Percentiles rank a stretch among this genome's conserved stretches.
Conservation (phyloP, 2,888 invertebrate species). For the Ophion ventricosus region DNA sequence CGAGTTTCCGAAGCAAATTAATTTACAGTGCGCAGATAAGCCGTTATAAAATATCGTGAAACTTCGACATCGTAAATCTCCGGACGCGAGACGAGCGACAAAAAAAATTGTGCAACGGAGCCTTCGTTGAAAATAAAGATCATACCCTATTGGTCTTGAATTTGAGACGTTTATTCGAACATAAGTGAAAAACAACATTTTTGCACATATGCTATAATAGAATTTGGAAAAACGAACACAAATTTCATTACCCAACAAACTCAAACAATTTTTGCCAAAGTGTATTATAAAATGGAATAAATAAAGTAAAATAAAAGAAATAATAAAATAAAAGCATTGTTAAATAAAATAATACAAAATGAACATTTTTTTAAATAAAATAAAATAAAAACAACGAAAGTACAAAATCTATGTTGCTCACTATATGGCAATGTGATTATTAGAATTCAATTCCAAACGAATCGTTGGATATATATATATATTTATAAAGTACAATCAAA, state of each 20-base stretch:
- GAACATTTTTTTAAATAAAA: too few species aligned
- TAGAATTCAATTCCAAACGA: too few species aligned
- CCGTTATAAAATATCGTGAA: not conserved
- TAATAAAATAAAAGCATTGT: not conserved
- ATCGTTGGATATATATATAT: not conserved
- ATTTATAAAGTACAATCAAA: constrained; percentile 41
- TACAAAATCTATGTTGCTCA: too few species aligned
- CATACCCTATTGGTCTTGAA: not conserved
- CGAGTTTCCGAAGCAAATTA: not conserved
- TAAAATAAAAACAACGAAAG: too few species aligned
- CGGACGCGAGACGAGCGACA: not conserved
- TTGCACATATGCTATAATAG: not conserved
- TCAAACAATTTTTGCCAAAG: too few species aligned
- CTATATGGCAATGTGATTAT: too few species aligned
- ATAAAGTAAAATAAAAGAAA: not conserved
- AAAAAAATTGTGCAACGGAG: not conserved
- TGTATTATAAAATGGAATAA: not conserved
- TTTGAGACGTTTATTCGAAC: not conserved
- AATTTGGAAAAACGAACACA: not conserved
- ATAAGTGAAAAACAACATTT: not conserved
- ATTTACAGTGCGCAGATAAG: constrained; percentile 24
- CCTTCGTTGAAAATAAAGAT: not conserved
- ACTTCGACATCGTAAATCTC: not conserved
- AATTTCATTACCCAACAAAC: not conserved
- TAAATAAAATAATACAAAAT: too few species aligned